Evolutionary conservation across 2,797 vertebrate genomes (phyloP), one percentile per base, ranked within the genome.

Genomic region (Urosaurus nigricauda): DNA sequence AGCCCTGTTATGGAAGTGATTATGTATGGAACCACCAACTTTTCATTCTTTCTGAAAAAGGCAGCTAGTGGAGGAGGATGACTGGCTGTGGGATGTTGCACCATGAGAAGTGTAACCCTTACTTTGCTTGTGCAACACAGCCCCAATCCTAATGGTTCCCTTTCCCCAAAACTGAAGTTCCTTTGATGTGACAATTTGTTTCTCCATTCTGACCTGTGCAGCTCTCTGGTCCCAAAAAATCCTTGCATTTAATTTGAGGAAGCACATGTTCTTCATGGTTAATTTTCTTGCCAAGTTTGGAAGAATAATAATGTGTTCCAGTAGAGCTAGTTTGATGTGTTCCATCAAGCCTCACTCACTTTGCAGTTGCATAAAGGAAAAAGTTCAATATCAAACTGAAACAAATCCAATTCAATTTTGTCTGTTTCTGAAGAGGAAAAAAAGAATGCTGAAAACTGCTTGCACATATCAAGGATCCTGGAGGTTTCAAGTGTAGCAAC

Each of bases 241-340:
- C 2, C 79, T 29, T 2, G 24, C 37, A 47, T 65, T 89, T 88
- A 77, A 73, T 86, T 86, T 65, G 79, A 86, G 43, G n/a, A 79
- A 88, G 73, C 43, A 32, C 63, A 56, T 83, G 43, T 71, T 79
- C 71, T 73, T 65, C 75, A 65, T 65, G 14, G n/a, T 79, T 86
- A 78, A 79, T 74, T 85, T 84, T 87, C 88, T 81, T 75, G 89
- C 83, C 89, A 90, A 87, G 83, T 83, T 88, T 78, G 65, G 63
- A 78, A 88, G 51, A 83, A 40, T 40, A 91, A 56, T 63, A 63
- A 43, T 86, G 35, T 83, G 51, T 88, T 90, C 78, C 86, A 85
- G 83, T 81, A 85, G 47, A 70, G 70, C 37, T 85, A 60, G 73
- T 85, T 32, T 90, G 78, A 77, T 58, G 63, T 82, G 47, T 86